Evolutionary conservation across 1,140 invertebrate genomes (phyloP), one percentile per base, ranked within the genome.

Genomic region (Caenorhabditis inopinata): DNA sequence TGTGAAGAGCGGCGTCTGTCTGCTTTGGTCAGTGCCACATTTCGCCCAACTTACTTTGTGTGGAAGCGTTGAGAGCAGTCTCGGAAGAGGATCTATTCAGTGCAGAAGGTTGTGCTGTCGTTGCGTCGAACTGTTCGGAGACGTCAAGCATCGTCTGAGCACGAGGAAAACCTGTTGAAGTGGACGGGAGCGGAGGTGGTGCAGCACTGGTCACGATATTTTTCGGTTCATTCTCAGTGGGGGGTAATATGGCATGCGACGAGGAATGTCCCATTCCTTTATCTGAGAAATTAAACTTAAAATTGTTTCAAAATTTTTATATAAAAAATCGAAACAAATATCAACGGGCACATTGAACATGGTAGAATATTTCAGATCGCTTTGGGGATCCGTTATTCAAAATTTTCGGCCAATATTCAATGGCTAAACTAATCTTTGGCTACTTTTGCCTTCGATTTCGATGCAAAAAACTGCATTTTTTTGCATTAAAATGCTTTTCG

Each of bases 91-190:
- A 68, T 42, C 58, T 38, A 4, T n/a, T 29, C 18, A 68, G 58
- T 42, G 27, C 27, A 5, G 51, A 7, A 29, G 32, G 6, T 9
- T n/a, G 11, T 38, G 32, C 2, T 0, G 58, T 21, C 5, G 58
- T 9, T 2, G 32, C 58, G 21, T n/a, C 1, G 5, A 14, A 2
- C 3, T 2, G 3, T 42, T 68, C 32, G 11, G 58, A 5, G 16
- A 68, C 58, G 32, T 68, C 58, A 32, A 68, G 58, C 58, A 68
- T 68, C 12, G 58, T 68, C 27, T 68, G 58, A 2, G 58, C 58
- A 68, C 58, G 58, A 38, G 29, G 29, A 18, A 68, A 42, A 1
- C 58, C 58, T 11, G 58, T 29, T 21, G 51, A n/a, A 11, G 18
- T 7, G 1, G 32, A 12, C 18, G 18, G 23, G 0, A 53, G 11